phyloP scores from a whole-genome alignment of 2,797 vertebrate genomes.

The Brachyrhaphis roseni region DNA sequence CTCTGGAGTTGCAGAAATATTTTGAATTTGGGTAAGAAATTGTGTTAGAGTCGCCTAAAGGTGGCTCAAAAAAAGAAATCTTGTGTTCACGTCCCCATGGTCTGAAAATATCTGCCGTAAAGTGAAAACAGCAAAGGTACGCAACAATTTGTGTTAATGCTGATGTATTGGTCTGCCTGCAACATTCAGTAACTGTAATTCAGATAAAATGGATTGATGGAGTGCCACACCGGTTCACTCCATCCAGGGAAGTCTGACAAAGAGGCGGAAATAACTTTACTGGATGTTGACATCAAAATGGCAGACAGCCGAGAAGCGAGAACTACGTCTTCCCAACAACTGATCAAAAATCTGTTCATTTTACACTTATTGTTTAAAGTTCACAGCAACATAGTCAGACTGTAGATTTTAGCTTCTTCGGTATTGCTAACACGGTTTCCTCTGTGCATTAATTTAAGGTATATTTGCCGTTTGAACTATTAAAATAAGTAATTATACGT shows the following conservation, averaged over 20 bases:
- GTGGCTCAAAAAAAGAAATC: background rate
- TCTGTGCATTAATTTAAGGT: background rate
- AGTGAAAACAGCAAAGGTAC: slow-evolving; percentile 4
- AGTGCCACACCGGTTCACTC: slow-evolving; percentile 9
- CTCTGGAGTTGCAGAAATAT: slow-evolving; percentile 19
- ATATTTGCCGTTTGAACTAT: background rate
- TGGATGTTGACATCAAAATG: slow-evolving; percentile 5
- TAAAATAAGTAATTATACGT: background rate
- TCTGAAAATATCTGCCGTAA: slow-evolving; percentile 5
- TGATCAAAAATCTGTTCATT: background rate
- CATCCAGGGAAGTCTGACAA: background rate
- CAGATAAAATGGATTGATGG: slow-evolving; percentile 24
- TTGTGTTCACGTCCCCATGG: slow-evolving; percentile 8
- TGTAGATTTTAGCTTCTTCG: background rate
- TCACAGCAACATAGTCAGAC: background rate
- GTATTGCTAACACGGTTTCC: background rate
- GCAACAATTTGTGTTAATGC: slow-evolving; percentile 6
- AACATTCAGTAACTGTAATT: slow-evolving; percentile 26
- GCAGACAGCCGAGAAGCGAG: background rate
- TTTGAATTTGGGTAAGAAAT: slow-evolving; percentile 26
- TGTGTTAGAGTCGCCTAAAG: slow-evolving; percentile 9
- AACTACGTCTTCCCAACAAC: background rate
- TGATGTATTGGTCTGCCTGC: slow-evolving; percentile 24
- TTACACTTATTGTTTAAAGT: background rate
- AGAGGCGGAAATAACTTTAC: slow-evolving; percentile 3